Percentiles rank a stretch among this genome's conserved stretches.
These are phyloP conservation scores for Centrocercus urophasianus DNA, from an alignment of 2,113 vertebrate species.

Conservation along the genomic window DNA sequence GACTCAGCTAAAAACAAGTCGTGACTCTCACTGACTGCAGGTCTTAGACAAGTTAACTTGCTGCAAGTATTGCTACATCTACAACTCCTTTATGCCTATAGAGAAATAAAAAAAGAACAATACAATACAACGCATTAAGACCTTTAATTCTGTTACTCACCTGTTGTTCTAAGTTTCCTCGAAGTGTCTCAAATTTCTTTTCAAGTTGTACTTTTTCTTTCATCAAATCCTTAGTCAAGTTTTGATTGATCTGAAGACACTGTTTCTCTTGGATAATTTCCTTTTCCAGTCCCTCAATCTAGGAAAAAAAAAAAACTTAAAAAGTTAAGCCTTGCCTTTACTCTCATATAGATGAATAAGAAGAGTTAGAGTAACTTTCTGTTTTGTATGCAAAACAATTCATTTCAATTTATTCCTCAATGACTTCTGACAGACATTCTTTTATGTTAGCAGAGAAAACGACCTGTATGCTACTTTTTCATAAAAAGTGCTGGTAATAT, in stretches of 20 bases:
- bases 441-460: neutral
- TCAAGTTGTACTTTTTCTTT: conserved; percentile 96
- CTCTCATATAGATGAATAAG: neutral
- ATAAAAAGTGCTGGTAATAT: neutral
- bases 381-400: neutral
- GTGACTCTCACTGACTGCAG: neutral
- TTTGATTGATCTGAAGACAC: conserved; percentile 88
- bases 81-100: neutral
- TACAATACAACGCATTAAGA: neutral
- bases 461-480: neutral
- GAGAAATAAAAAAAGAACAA: neutral
- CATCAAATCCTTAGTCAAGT: conserved; percentile 91
- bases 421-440: neutral
- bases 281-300: conserved; percentile 89
- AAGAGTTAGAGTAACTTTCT: neutral
- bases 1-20: neutral
- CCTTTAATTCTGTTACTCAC: conserved; percentile 66
- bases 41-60: neutral
- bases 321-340: neutral
- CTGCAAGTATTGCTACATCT: neutral
- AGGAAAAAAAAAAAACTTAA: neutral
- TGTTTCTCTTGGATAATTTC: conserved; percentile 89
- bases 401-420: neutral
- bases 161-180: conserved; percentile 95
- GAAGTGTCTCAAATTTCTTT: conserved; percentile 91